Evolutionary conservation across 2,888 invertebrate genomes (phyloP).

Genomic region (Anthophora plumipes): DNA sequence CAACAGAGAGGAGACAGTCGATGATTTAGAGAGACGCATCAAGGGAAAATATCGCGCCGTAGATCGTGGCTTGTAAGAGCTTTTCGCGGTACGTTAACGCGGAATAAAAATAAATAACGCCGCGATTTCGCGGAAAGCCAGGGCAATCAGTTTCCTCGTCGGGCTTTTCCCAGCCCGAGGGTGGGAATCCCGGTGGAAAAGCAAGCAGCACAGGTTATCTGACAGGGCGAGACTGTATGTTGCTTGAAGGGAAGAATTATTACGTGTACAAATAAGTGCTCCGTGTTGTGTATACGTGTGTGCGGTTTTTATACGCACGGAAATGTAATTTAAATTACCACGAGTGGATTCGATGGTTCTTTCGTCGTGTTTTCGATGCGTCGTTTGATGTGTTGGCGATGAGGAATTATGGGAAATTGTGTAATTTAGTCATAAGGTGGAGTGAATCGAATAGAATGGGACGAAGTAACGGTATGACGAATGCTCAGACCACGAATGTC

Average conservation of each 20-base stretch:
- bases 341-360: too few species aligned
- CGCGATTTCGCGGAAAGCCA: conserved; percentile 61
- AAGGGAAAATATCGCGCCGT: conserved; percentile 48
- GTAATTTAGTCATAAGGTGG: too few species aligned
- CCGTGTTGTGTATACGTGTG: too few species aligned
- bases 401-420: too few species aligned
- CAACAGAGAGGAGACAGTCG: not conserved
- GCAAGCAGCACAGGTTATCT: conserved; percentile 14
- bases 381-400: too few species aligned
- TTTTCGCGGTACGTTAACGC: conserved; percentile 62
- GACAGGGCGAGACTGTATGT: conserved; percentile 5
- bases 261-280: conserved; percentile 29
- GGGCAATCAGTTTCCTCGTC: conserved; percentile 66
- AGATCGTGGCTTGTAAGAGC: conserved; percentile 46
- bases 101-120: conserved; percentile 68
- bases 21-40: conserved; percentile 61
- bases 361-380: too few species aligned
- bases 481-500: too few species aligned
- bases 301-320: too few species aligned
- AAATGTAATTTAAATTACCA: too few species aligned
- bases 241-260: conserved; percentile 66
- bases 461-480: too few species aligned
- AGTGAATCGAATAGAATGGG: too few species aligned
- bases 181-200: conserved; percentile 49
- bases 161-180: conserved; percentile 30